Base-by-base conservation (phyloP, 2,888 invertebrate genomes). In the Argynnis bischoffii region DNA sequence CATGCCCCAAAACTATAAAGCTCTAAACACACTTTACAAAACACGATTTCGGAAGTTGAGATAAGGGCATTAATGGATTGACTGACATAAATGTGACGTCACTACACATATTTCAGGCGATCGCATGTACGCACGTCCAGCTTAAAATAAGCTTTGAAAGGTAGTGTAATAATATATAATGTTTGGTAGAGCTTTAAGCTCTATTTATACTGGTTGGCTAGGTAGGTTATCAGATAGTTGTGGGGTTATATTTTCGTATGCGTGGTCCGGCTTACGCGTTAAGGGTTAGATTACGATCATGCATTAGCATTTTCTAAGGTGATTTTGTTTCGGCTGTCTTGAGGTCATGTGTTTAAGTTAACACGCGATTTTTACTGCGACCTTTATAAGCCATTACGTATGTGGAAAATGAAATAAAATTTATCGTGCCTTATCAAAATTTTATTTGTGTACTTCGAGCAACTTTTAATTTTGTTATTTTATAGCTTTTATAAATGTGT, bases 71-170 rank as follows among this genome's bases (percentile, higher is more conserved):
- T 90, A 92, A 92, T 90, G 90, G 91, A 92, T 91, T 91, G 89
- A 88, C 86, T 90, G 90, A 91, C 91, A 91, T 89, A 90, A 91
- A 90, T 85, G 90, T 92, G 90, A 90, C 92, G 92, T 91, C 92
- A 91, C 86, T 82, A 80, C 89, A 90, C 89, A 90, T 90, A 90
- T 91, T 91, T 91, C 88, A 88, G 83, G 77, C 83, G 85, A 73
- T 90, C 86, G 91, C 90, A 90, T 90, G 90, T 83, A 81, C 73
- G 64, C 63, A 53, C 69, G 71, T 63, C 90, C 84, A 84, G 50
- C 69, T 14, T 75, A 76, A n/a, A n/a, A 31, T 54, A 87, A 80
- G 64, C 84, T 75, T 6, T 66, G 51, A 18, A 31, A 51, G 14
- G n/a, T 50, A 16, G 6, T 26, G 57, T 66, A 51, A 35, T 61